A percentile compares a stretch with the other conserved stretches of the same genome.
phyloP scores from a whole-genome alignment of 2,888 invertebrate species.

The Timema podura region DNA sequence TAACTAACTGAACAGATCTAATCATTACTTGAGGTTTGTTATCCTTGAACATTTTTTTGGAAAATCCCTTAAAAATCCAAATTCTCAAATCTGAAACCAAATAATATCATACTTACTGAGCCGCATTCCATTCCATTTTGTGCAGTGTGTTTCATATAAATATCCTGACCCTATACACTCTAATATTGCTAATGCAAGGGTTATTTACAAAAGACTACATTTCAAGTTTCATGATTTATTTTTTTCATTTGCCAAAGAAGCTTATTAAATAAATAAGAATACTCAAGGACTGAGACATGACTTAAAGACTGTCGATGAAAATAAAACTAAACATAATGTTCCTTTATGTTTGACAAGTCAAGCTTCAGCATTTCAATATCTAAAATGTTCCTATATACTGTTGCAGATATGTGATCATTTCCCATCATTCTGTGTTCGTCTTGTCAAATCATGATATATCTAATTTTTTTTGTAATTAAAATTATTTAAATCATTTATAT shows the following conservation, averaged over 20 bases:
- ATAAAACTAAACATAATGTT: conserved; percentile 5
- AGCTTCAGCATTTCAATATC: conserved; percentile 7
- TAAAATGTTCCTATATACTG: conserved; percentile 13
- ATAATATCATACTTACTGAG: neutral
- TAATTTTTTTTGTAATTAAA: no score
- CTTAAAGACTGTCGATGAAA: conserved; percentile 1
- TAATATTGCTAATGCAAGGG: neutral
- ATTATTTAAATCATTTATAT: no score
- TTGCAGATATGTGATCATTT: neutral
- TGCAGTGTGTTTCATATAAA: neutral
- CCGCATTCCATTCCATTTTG: neutral
- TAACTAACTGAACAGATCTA: neutral
- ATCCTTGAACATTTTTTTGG: no score
- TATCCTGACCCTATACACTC: no score
- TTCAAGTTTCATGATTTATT: neutral
- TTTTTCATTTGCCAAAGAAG: conserved; percentile 12
- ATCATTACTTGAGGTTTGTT: no score
- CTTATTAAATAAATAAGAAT: conserved; percentile 3
- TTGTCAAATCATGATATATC: no score
- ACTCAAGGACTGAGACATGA: conserved; percentile 3
- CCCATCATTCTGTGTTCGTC: no score
- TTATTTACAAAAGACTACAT: neutral
- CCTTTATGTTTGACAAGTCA: conserved; percentile 11
- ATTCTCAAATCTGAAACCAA: neutral
- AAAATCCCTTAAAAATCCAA: no score